These are phyloP conservation scores for Catostylus mosaicus DNA, from an alignment of 30 jellyfish, hydroid and myxozoan species.

Conservation along the genomic window DNA sequence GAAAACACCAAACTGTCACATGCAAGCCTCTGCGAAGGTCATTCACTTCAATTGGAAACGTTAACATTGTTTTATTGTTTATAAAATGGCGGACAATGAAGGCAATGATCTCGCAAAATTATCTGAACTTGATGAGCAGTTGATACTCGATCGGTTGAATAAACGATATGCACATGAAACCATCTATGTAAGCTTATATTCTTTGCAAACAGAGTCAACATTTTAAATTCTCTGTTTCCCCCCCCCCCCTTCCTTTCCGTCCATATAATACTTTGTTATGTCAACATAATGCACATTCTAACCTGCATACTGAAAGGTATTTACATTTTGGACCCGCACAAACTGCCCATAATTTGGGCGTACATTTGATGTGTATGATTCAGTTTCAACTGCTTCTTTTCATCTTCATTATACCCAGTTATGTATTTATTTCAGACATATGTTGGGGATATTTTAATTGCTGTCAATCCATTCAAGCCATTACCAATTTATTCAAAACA, in stretches of 20 bases:
- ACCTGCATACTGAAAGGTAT: no score
- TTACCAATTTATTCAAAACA: conserved; percentile 46
- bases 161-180: conserved; percentile 30
- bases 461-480: conserved; percentile 65
- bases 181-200: conserved; percentile 43
- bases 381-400: background rate
- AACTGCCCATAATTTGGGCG: no score
- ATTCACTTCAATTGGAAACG: no score
- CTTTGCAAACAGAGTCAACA: background rate
- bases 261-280: no score
- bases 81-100: conserved; percentile 50
- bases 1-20: no score
- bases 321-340: no score
- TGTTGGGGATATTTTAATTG: conserved; percentile 71
- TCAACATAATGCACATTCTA: no score
- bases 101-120: conserved; percentile 43
- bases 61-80: no score
- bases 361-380: no score
- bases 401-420: background rate
- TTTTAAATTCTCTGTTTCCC: no score
- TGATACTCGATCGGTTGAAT: conserved; percentile 23
- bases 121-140: conserved; percentile 61
- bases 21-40: no score
- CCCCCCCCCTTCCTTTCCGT: no score
- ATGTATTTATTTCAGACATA: conserved; percentile 35